Percentiles rank a stretch among this genome's conserved stretches.
Conservation (phyloP, 2,888 invertebrate species). For the Caenorhabditis doughertyi region DNA sequence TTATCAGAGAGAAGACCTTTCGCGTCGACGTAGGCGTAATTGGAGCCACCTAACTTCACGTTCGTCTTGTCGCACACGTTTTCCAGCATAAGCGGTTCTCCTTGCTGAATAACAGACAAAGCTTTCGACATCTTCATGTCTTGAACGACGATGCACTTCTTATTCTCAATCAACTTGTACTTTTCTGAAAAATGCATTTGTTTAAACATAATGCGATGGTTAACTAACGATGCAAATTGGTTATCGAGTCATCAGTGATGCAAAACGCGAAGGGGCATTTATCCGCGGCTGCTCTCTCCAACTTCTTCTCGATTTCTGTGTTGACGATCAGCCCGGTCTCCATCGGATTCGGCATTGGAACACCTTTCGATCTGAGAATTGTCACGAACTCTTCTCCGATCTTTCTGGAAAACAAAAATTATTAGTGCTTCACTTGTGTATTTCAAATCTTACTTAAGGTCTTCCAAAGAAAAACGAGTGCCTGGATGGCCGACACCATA, state of each 20-base stretch:
- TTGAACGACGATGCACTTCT: constrained; percentile 21
- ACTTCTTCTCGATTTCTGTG: background rate
- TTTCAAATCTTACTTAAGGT: too few species aligned
- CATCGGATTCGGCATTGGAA: background rate
- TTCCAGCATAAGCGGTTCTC: constrained; percentile 69
- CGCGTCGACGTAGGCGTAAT: constrained; percentile 51
- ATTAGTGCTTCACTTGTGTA: too few species aligned
- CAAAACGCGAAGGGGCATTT: constrained; percentile 33
- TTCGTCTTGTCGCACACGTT: constrained; percentile 76
- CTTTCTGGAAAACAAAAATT: too few species aligned
- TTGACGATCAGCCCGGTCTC: background rate
- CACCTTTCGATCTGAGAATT: constrained; percentile 5
- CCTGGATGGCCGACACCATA: constrained; percentile 9
- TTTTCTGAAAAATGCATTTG: constrained; percentile 12
- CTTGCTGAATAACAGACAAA: constrained; percentile 30
- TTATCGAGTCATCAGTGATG: constrained; percentile 54
- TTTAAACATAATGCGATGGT: background rate
- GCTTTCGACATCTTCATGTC: constrained; percentile 42
- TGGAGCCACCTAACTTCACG: constrained; percentile 75
- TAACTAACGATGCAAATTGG: constrained; percentile 38
- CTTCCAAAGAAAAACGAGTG: background rate
- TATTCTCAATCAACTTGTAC: constrained; percentile 31
- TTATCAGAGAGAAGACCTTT: background rate
- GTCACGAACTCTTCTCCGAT: constrained; percentile 1
- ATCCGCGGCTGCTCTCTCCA: background rate